These are phyloP conservation scores for Sinocyclocheilus anshuiensis DNA, from an alignment of 2,113 vertebrate species.

Conservation along the genomic window DNA sequence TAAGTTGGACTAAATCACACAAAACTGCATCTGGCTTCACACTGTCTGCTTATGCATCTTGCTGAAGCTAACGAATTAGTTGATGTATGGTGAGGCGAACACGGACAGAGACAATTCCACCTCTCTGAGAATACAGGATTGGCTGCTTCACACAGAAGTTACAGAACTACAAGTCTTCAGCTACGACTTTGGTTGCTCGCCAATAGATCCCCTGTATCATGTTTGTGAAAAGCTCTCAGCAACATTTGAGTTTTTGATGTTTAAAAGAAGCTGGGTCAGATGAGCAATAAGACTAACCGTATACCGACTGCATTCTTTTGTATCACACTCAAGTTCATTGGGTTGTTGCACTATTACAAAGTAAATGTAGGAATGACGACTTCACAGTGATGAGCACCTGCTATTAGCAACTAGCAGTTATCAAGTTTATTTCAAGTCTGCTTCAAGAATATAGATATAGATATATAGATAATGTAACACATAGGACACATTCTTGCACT, in stretches of 20 bases:
- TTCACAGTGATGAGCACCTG: background rate
- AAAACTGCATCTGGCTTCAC: background rate
- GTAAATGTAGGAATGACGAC: background rate
- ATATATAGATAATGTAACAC: background rate
- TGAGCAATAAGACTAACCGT: background rate
- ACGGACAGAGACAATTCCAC: background rate
- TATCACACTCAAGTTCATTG: background rate
- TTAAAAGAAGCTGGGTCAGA: conserved; percentile 9
- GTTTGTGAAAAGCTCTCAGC: background rate
- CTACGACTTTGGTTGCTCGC: background rate
- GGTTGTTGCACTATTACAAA: background rate
- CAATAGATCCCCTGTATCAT: conserved; percentile 5
- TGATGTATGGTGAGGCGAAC: background rate
- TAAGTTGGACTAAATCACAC: background rate
- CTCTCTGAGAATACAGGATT: background rate
- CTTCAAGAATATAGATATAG: background rate
- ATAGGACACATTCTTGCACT: background rate
- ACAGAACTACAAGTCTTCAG: background rate
- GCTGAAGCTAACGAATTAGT: background rate
- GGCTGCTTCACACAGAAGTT: background rate
- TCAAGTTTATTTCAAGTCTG: background rate
- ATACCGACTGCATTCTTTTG: background rate
- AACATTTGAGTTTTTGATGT: conserved; percentile 15
- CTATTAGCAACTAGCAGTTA: background rate
- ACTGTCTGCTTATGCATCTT: background rate